These are phyloP conservation scores for Phasianus colchicus DNA, from an alignment of 2,113 vertebrate species.

Conservation along the genomic window DNA sequence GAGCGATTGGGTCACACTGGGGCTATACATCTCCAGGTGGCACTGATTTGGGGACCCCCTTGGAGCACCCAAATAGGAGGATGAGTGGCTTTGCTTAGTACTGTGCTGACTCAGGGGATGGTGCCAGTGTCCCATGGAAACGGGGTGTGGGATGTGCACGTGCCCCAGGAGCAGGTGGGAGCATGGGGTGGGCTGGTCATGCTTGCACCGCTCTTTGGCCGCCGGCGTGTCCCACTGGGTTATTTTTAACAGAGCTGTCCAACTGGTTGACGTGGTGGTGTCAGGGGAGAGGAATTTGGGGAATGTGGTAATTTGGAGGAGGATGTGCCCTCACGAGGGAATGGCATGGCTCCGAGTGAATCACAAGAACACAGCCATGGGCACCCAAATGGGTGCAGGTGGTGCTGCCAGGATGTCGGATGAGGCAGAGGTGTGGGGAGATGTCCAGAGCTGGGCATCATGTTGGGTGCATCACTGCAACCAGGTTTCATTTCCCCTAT, in stretches of 20 bases:
- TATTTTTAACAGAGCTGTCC: conserved; percentile 76
- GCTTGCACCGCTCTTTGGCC: conserved; percentile 4
- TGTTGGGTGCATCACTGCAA: not conserved
- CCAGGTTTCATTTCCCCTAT: fast-evolving
- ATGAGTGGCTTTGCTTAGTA: no score
- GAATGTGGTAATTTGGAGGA: conserved; percentile 79
- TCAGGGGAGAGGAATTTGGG: conserved; percentile 76
- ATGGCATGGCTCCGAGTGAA: conserved; percentile 65
- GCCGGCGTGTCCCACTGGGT: conserved; percentile 22
- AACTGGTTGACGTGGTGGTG: conserved; percentile 76
- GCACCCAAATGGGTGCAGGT: not conserved
- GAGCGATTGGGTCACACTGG: no score
- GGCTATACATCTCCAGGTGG: no score
- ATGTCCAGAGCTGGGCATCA: not conserved
- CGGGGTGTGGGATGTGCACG: no score
- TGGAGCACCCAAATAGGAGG: not conserved
- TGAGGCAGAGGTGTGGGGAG: not conserved
- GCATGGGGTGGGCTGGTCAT: not conserved
- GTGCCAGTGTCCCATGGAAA: not conserved
- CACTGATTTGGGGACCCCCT: not conserved
- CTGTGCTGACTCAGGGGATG: not conserved
- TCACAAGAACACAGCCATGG: conserved; percentile 15
- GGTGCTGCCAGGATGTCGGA: not conserved
- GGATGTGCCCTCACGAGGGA: conserved; percentile 67
- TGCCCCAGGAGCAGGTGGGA: conserved; percentile 43